These are phyloP conservation scores for Asobara japonica DNA, from an alignment of 1,140 invertebrate genomes.

Conservation along the genomic window DNA sequence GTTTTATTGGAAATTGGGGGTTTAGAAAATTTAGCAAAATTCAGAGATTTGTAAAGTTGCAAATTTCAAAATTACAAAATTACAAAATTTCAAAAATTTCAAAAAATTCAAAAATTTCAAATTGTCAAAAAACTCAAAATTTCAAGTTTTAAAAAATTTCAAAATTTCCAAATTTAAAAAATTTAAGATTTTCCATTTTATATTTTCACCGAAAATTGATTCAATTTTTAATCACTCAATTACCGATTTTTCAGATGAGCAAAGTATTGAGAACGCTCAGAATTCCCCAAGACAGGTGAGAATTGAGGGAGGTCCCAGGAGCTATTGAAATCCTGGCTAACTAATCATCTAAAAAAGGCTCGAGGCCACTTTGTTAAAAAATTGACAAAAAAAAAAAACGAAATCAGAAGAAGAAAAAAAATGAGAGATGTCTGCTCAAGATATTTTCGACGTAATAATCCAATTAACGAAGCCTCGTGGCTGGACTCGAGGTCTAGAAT, in stretches of 20 bases:
- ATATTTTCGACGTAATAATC: not conserved
- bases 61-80: no score
- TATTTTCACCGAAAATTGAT: constrained; percentile 16
- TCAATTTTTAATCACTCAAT: constrained; percentile 30
- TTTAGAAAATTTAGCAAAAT: no score
- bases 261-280: constrained; percentile 76
- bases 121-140: no score
- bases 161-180: no score
- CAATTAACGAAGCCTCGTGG: not conserved
- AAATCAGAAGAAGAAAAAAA: not conserved
- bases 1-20: no score
- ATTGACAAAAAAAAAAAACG: not conserved
- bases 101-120: no score
- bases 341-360: not conserved
- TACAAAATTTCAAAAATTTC: no score
- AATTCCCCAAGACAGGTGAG: constrained; percentile 75
- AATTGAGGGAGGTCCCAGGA: not conserved
- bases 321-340: not conserved
- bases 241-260: constrained; percentile 71
- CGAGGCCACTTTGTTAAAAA: not conserved
- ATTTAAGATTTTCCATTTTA: not conserved
- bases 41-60: no score
- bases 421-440: not conserved
- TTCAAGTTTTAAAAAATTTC: no score
- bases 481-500: constrained; percentile 5